Evolutionary conservation across 2,888 invertebrate species (phyloP).

Genomic region (Drosophila diplacantha): DNA sequence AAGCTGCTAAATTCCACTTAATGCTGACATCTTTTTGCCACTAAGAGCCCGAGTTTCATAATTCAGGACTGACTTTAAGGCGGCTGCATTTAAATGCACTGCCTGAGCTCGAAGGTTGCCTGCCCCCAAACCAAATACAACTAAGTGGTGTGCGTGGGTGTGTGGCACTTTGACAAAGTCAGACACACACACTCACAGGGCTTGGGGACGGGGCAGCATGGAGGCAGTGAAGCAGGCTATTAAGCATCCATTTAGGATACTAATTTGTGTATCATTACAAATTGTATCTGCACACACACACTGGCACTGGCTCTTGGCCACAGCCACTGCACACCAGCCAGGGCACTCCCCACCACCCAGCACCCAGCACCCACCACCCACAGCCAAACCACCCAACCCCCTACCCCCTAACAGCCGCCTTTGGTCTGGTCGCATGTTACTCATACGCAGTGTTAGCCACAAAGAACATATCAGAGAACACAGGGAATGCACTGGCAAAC

Average conservation of each 20-base stretch:
- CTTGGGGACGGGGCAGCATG: conserved; percentile 7
- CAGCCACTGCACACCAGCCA: conserved; percentile 21
- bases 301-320: conserved; percentile 15
- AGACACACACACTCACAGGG: conserved; percentile 7
- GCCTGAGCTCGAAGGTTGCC: conserved; percentile 8
- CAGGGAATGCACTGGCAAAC: conserved; percentile 53
- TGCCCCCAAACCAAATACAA: conserved; percentile 10
- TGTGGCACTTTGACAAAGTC: conserved; percentile 16
- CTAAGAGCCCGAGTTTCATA: neutral
- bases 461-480: conserved; percentile 46
- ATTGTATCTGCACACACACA: conserved; percentile 57
- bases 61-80: conserved; percentile 10
- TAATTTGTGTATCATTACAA: conserved; percentile 75
- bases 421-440: conserved; percentile 43
- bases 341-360: conserved; percentile 7
- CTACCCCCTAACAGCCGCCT: conserved; percentile 5
- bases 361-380: conserved; percentile 6
- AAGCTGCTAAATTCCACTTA: too few species aligned
- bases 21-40: too few species aligned
- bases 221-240: conserved; percentile 60
- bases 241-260: conserved; percentile 71
- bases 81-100: conserved; percentile 15
- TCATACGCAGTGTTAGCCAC: conserved; percentile 58
- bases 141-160: conserved; percentile 14
- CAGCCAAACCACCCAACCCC: neutral